Evolutionary conservation across 2,888 invertebrate genomes (phyloP), one percentile per base, ranked within the genome.

Genomic region (Plemyria rubiginata): DNA sequence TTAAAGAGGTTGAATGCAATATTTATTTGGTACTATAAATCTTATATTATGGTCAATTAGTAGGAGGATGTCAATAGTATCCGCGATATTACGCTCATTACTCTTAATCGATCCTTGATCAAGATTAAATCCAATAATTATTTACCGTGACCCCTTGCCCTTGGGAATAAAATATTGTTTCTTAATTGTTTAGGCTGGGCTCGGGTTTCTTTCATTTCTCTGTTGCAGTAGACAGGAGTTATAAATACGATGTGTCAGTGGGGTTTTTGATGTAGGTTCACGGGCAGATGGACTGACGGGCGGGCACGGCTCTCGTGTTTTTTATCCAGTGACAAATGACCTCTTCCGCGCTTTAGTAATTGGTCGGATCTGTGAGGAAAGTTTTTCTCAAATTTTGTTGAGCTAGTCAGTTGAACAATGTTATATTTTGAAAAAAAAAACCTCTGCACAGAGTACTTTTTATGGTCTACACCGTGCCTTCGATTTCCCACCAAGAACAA

Each of bases 291-390:
- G 87, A 87, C 82, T 80, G 87, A 86, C 82, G 85, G 88, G 80
- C 80, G 80, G 77, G 67, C 59, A 68, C 77, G 79, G 76, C 76
- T 71, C 77, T 67, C 74, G 74, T 80, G 83, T 86, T 87, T 85
- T 85, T 84, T 80, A 82, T 77, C 73, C 80, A 72, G 86, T 89
- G 89, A 88, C 87, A 89, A 88, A 88, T 88, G 84, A 83, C 77
- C 77, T 73, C 77, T 76, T 80, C 79, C 77, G 72, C 79, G 77
- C 73, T 75, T 72, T 77, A 68, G 87, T 89, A 87, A 88, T 88
- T 86, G 88, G 84, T 81, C 71, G 79, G 86, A 84, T 87, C 86
- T 84, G 83, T 81, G 79, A 66, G 73, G 72, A 74, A 77, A 72
- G 71, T 32, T 29, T 28, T 28, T n/a, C 11, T 28, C 5, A 6